Base-by-base conservation (phyloP, 2,113 vertebrate genomes). In the Nymphicus hollandicus region DNA sequence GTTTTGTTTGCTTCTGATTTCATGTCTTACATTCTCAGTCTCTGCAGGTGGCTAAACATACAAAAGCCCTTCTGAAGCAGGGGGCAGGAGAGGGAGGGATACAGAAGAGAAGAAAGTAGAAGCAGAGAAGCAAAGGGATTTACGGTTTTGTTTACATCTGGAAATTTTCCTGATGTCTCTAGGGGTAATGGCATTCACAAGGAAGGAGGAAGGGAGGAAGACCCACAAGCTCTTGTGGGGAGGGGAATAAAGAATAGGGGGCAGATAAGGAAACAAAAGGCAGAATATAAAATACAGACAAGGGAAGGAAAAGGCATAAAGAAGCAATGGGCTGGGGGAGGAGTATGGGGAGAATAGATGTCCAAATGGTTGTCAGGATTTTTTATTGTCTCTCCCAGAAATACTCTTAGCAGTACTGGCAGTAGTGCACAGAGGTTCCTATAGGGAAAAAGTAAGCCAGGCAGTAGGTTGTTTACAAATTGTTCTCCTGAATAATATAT, bases 1-100 rank as follows among this genome's bases (percentile, higher is more conserved):
- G 46, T 80, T 95, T 89, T 93, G 84, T 94, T 90, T 88, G 72
- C 89, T 96, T 88, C 71, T 91, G 76, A 86, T 86, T 93, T 95
- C 33, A 18, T 43, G 76, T 85, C 66, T 91, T 84, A 53, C 46
- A 88, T 82, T 68, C 89, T 93, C 68, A 29, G 39, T 70, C 81
- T 91, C 87, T 94, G 91, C 63, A 80, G 89, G 94, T 94, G 83
- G 63, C 53, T 90, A 90, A 95, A 95, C 80, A 88, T 44, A 83
- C 74, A 90, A 22, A 92, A 91, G 49, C 74, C 72, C 61, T 92
- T 81, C 63, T 3, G 29, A 92, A 83, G 33, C 5, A 2, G 16
- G 18, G 17, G 13, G 10, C 6, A 4, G 13, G 33, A 58, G 9
- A 17, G 31, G 39, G 55, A 43, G 7, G 64, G 89, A 66, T 64